Evolutionary conservation across 2,888 invertebrate genomes (phyloP).

Genomic region (Nebria brevicollis): DNA sequence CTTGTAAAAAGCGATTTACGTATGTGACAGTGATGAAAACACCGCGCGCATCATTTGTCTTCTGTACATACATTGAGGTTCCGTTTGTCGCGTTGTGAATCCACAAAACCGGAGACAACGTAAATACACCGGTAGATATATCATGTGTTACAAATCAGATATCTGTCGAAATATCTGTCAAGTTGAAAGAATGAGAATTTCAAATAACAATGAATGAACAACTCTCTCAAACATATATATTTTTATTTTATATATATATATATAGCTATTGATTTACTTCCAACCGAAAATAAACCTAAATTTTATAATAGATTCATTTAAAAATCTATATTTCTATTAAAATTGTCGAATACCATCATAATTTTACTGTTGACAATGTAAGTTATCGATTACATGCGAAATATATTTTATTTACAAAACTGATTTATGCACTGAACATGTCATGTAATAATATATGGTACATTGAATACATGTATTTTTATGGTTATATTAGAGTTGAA

Average conservation of each 20-base stretch:
- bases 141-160: neutral
- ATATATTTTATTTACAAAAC: neutral
- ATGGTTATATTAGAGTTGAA: neutral
- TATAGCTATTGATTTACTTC: no score
- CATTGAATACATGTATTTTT: constrained; percentile 1
- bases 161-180: neutral
- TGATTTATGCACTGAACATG: constrained; percentile 1
- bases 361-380: neutral
- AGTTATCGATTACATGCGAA: neutral
- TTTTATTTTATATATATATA: no score
- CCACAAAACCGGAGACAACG: neutral
- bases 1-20: constrained; percentile 20
- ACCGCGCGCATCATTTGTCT: constrained; percentile 22
- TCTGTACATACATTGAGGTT: neutral
- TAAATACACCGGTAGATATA: neutral
- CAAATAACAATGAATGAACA: neutral
- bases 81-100: neutral
- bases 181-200: neutral
- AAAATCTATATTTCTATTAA: neutral
- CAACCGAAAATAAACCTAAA: no score
- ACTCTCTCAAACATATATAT: no score
- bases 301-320: neutral
- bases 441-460: neutral
- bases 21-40: constrained; percentile 37
- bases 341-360: neutral